Base-by-base conservation (phyloP, 2,888 invertebrate genomes). In the Stomorhina lunata region DNA sequence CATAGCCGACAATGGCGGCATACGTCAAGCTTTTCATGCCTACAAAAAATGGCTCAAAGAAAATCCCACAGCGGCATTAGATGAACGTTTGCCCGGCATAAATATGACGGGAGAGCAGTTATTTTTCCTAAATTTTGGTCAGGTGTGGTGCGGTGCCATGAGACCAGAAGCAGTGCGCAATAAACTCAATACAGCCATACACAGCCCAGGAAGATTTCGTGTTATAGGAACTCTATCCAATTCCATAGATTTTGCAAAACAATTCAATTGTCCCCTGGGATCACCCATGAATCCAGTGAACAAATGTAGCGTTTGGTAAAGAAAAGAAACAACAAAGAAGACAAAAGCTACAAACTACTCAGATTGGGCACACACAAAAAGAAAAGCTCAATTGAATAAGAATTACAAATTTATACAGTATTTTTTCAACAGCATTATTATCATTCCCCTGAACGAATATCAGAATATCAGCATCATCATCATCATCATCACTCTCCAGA, bases 1-100 rank as follows among this genome's bases (percentile, higher is more conserved):
- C 88, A 98, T 99, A 87, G 98, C 98, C 0, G 99, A 99, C 89
- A 98, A 98, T 89, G 98, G 98, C 0, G 98, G 98, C 0, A 93
- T 99, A 68, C 97, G 98, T 88, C 97, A 98, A 90, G 96, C 98
- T 0, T 98, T 96, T 86, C 92, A 95, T 89, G 97, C 97, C 1
- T 98, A 97, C 90, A 92, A 95, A 84, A 94, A 94, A 84, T 97
- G 96, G 95, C 91, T 96, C 10, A 89, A 91, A 45, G 90, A 92
- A 12, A 93, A 96, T 87, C 94, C 94, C 0, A 91, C 93, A 1
- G 91, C 91, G 1, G 92, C 91, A 0, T 48, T 80, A 25, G 87
- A 88, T 6, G 95, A 96, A 88, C 92, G 94, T 66, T 88, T 97
- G 85, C 94, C 95, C 0, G 94, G 95, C 78, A 89, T 96, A 85